A percentile compares a stretch with the other conserved stretches of the same genome.
Evolutionary conservation across 1,140 invertebrate genomes (phyloP).

Genomic region (Lethocerus indicus): DNA sequence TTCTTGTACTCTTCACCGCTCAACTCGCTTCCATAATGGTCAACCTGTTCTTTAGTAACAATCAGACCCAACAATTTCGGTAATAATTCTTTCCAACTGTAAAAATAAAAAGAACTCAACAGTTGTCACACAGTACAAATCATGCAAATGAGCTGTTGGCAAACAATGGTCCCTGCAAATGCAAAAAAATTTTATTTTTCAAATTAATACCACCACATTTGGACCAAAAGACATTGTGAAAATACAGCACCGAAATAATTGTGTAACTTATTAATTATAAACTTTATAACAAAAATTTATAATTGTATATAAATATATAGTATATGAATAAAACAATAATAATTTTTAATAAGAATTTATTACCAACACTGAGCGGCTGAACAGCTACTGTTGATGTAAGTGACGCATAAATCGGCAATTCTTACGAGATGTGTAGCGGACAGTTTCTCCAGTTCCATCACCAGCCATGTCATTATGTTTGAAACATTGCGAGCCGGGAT

Average conservation of each 20-base stretch:
- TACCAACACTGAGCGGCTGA: too few relatives aligned
- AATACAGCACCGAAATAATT: neutral
- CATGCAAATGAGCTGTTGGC: too few relatives aligned
- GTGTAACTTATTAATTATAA: too few relatives aligned
- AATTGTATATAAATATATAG: too few relatives aligned
- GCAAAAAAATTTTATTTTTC: too few relatives aligned
- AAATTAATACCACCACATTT: neutral
- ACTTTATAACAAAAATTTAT: too few relatives aligned
- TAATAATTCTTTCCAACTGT: constrained; percentile 31
- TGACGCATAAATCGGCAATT: constrained; percentile 28
- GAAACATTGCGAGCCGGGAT: constrained; percentile 9
- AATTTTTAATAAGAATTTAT: too few relatives aligned
- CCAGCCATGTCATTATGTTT: constrained; percentile 14
- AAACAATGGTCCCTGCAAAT: too few relatives aligned
- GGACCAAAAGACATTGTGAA: neutral
- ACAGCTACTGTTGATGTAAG: too few relatives aligned
- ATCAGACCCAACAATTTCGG: constrained; percentile 26
- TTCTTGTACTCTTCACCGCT: constrained; percentile 28
- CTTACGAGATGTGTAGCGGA: constrained; percentile 27
- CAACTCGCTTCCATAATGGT: constrained; percentile 23
- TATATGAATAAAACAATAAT: too few relatives aligned
- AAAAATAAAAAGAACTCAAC: constrained; percentile 8
- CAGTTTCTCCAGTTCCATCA: constrained; percentile 17
- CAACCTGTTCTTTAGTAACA: constrained; percentile 26
- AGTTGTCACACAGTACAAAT: neutral